Evolutionary conservation across 1,140 invertebrate species (phyloP).

Genomic region (Mactra quadrangularis): DNA sequence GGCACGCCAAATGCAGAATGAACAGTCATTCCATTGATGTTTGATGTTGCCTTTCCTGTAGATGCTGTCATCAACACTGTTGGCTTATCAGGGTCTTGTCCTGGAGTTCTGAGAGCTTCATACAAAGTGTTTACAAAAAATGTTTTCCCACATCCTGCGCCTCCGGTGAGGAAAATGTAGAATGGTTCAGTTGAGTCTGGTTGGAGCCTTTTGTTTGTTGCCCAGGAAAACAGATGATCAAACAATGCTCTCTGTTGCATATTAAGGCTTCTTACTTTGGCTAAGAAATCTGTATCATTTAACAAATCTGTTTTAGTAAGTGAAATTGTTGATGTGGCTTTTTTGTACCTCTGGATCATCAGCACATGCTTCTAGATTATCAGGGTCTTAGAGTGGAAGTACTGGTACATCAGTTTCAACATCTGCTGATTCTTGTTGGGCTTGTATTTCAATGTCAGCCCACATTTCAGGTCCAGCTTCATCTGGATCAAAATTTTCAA

Average conservation of each 20-base stretch:
- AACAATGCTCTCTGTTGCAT: conserved; percentile 51
- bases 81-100: conserved; percentile 58
- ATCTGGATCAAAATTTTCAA: conserved; percentile 51
- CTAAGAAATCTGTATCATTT: conserved; percentile 27
- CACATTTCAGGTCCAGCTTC: conserved; percentile 42
- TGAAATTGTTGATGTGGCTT: conserved; percentile 24
- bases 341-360: conserved; percentile 51
- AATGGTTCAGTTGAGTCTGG: conserved; percentile 46
- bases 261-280: conserved; percentile 44
- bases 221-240: conserved; percentile 43
- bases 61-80: conserved; percentile 62
- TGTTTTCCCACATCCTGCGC: conserved; percentile 35
- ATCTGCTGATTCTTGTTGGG: conserved; percentile 49
- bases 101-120: conserved; percentile 48
- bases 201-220: conserved; percentile 43
- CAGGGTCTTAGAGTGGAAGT: conserved; percentile 46
- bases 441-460: conserved; percentile 58
- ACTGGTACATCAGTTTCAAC: conserved; percentile 27
- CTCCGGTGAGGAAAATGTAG: conserved; percentile 45
- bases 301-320: conserved; percentile 21
- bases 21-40: conserved; percentile 56
- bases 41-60: conserved; percentile 58
- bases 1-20: conserved; percentile 56
- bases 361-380: conserved; percentile 31
- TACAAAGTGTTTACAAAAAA: conserved; percentile 50